These are phyloP conservation scores for Trissolcus japonicus DNA, from an alignment of 2,888 invertebrate genomes.

Conservation along the genomic window DNA sequence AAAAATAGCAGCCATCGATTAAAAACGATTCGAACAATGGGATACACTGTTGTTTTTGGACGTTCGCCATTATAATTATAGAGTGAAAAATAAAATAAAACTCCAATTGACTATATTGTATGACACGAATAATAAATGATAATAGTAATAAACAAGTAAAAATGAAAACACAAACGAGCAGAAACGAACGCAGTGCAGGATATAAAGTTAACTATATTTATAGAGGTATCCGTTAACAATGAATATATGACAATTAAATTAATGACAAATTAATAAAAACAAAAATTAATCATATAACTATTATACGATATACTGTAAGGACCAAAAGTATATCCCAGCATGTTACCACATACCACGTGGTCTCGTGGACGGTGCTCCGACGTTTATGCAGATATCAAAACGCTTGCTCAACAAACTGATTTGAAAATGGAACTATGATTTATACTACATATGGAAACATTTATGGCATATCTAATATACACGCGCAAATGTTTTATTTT, in stretches of 20 bases:
- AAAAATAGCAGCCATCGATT: slow-evolving; percentile 1
- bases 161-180: slow-evolving; percentile 55
- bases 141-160: slow-evolving; percentile 32
- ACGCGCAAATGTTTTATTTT: too few species aligned
- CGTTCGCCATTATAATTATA: slow-evolving; percentile 1
- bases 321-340: slow-evolving; percentile 38
- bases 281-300: slow-evolving; percentile 28
- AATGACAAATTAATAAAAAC: slow-evolving; percentile 19
- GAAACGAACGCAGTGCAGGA: slow-evolving; percentile 62
- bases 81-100: slow-evolving; percentile 5
- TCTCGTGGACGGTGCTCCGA: slow-evolving; percentile 34
- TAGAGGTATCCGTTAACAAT: slow-evolving; percentile 67
- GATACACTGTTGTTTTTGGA: slow-evolving; percentile 1
- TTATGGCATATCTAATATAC: too few species aligned
- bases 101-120: slow-evolving; percentile 27
- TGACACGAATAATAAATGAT: too few species aligned
- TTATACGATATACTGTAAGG: slow-evolving; percentile 42
- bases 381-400: slow-evolving; percentile 22
- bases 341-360: slow-evolving; percentile 36
- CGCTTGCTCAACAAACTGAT: slow-evolving; percentile 36
- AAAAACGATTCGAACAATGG: too few species aligned
- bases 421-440: neutral
- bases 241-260: slow-evolving; percentile 50
- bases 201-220: slow-evolving; percentile 75
- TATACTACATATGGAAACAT: too few species aligned